phyloP scores from a whole-genome alignment of 2,113 vertebrate species.

The Rousettus leschenaultii region DNA sequence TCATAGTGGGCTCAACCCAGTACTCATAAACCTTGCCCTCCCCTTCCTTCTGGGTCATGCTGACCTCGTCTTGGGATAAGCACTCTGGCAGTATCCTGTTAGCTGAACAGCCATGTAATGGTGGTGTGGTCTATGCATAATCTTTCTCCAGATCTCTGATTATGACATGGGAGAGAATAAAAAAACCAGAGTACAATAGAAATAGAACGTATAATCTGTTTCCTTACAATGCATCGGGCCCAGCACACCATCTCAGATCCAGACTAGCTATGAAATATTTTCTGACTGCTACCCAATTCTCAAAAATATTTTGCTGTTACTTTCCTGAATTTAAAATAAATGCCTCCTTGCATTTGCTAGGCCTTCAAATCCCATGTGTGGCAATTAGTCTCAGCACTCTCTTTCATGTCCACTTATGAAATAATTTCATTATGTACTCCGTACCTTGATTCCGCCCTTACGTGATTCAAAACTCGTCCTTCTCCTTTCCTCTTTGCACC shows the following conservation, averaged over 20 bases:
- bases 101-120: not conserved
- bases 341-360: not conserved
- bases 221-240: not conserved
- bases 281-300: not conserved
- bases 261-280: not conserved
- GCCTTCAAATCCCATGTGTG: not conserved
- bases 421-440: not conserved
- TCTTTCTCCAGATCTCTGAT: not conserved
- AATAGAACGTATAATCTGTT: not conserved
- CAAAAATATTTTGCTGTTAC: not conserved
- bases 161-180: not conserved
- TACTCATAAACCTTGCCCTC: slow-evolving; percentile 38
- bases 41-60: slow-evolving; percentile 47
- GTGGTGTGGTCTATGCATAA: not conserved
- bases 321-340: slow-evolving; percentile 16
- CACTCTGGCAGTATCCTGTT: not conserved
- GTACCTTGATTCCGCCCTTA: not conserved
- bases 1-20: not conserved
- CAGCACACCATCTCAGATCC: not conserved
- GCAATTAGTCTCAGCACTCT: not conserved
- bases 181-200: not conserved
- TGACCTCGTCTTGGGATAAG: slow-evolving; percentile 27
- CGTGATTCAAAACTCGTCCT: not conserved
- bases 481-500: not conserved
- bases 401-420: not conserved